A percentile compares a stretch with the other conserved stretches of the same genome.
These are phyloP conservation scores for Microcebus tavaratra DNA, from an alignment of 2,113 vertebrate species.

Conservation along the genomic window DNA sequence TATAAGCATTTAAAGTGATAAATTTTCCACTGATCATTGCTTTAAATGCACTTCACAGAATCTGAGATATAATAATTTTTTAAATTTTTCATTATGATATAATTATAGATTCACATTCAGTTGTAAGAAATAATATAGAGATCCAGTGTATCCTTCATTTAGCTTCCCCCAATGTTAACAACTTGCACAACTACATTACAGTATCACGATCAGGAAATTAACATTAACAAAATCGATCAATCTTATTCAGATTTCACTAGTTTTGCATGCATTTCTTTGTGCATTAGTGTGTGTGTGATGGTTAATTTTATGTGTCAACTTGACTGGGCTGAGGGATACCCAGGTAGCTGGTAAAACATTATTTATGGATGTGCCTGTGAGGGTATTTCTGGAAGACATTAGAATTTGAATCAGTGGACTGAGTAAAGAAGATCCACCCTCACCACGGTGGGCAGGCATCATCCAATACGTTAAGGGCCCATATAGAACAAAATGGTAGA, in stretches of 20 bases:
- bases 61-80: neutral
- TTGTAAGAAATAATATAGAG: neutral
- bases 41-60: neutral
- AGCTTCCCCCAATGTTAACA: neutral
- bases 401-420: neutral
- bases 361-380: neutral
- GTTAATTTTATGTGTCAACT: neutral
- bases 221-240: neutral
- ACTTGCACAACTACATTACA: neutral
- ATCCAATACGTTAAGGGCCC: neutral
- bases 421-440: neutral
- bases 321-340: neutral
- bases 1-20: neutral
- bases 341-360: neutral
- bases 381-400: neutral
- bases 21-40: neutral
- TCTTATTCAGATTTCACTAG: neutral
- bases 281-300: neutral
- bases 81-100: neutral
- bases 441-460: neutral
- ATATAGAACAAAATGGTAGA: neutral
- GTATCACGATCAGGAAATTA: neutral
- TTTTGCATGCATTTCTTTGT: neutral
- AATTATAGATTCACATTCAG: neutral
- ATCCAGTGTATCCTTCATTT: neutral